Evolutionary conservation across 2,113 vertebrate species (phyloP).

Genomic region (Oryzias curvinotus): DNA sequence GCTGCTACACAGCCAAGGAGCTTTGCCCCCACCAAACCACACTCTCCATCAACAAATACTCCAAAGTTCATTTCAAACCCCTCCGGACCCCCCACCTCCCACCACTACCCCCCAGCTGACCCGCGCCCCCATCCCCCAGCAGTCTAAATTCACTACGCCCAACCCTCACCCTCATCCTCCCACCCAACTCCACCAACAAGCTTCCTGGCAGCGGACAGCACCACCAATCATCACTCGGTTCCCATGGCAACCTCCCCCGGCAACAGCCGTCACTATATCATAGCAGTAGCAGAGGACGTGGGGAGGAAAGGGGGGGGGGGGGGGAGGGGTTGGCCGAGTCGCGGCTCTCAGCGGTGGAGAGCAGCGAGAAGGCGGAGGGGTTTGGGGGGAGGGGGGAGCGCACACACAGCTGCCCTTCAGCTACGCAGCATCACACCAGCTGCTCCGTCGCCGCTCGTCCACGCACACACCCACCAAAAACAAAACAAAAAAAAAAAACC

Average conservation of each 20-base stretch:
- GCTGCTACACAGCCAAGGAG: conserved; percentile 37
- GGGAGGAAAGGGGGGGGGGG: conserved; percentile 75
- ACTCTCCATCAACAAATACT: conserved; percentile 49
- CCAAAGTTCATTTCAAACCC: conserved; percentile 63
- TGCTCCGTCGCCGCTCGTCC: conserved; percentile 50
- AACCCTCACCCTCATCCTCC: conserved; percentile 63
- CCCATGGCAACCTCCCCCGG: conserved; percentile 89
- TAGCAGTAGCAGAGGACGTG: conserved; percentile 71
- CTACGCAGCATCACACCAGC: conserved; percentile 66
- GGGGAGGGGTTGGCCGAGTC: conserved; percentile 85
- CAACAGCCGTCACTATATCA: conserved; percentile 92
- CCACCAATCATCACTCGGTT: conserved; percentile 88
- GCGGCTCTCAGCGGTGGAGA: conserved; percentile 81
- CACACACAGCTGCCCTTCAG: conserved; percentile 71
- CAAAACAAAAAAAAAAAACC: no score
- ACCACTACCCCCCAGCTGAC: conserved; percentile 52
- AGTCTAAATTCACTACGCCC: conserved; percentile 48
- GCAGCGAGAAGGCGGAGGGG: conserved; percentile 5
- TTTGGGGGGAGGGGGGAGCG: conserved; percentile 18
- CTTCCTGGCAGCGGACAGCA: conserved; percentile 86
- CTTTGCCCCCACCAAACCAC: conserved; percentile 7
- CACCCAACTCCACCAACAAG: conserved; percentile 80
- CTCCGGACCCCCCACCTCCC: conserved; percentile 46
- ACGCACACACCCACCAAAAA: conserved; percentile 40
- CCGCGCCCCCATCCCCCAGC: conserved; percentile 51